Percentiles rank a stretch among this genome's conserved stretches.
Conservation (phyloP, 2,888 invertebrate genomes). For the Chrysolina haemoptera region DNA sequence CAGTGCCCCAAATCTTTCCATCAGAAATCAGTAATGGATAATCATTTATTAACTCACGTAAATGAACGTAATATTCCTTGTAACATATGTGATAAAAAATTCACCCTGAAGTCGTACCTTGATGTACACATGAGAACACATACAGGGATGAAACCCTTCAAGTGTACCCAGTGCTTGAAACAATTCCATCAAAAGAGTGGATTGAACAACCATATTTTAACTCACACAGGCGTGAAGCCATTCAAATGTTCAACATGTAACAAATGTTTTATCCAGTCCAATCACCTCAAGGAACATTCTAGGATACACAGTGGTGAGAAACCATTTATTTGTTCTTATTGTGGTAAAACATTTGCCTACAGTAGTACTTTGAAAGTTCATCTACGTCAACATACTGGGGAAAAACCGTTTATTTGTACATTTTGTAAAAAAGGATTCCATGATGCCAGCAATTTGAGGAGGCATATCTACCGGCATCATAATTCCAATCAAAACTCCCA, state of each 20-base stretch:
- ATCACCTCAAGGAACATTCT: constrained; percentile 61
- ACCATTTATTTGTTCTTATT: constrained; percentile 54
- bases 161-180: constrained; percentile 61
- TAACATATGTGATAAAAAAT: constrained; percentile 55
- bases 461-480: constrained; percentile 50
- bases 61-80: constrained; percentile 54
- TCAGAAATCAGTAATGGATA: constrained; percentile 49
- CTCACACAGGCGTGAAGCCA: constrained; percentile 63
- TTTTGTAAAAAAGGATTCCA: constrained; percentile 66
- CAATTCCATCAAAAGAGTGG: constrained; percentile 60
- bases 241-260: constrained; percentile 68
- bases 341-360: constrained; percentile 65
- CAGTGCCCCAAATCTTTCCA: constrained; percentile 48
- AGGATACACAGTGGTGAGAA: constrained; percentile 62
- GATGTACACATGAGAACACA: constrained; percentile 59
- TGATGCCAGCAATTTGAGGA: constrained; percentile 53
- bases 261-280: constrained; percentile 61
- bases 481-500: background rate
- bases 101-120: constrained; percentile 55
- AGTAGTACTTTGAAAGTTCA: constrained; percentile 69
- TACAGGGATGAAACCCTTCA: constrained; percentile 61
- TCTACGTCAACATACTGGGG: constrained; percentile 68
- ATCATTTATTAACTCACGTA: constrained; percentile 51
- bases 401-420: constrained; percentile 68
- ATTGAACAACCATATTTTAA: constrained; percentile 60